A percentile compares a stretch with the other conserved stretches of the same genome.
Evolutionary conservation across 2,888 invertebrate species (phyloP).

Genomic region (Stenurella melanura): DNA sequence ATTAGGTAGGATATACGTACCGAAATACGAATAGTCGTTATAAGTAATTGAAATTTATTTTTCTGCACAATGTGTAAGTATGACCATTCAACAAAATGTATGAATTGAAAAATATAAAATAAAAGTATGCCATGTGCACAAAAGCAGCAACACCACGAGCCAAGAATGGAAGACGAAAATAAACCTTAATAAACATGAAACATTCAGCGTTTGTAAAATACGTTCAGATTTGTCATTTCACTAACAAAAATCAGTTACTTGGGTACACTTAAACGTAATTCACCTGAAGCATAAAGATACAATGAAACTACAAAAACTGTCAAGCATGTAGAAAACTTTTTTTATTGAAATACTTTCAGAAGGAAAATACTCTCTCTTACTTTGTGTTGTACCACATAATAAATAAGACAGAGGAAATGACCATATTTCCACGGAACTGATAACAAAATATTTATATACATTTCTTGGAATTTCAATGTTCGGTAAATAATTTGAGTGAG

Average conservation of each 20-base stretch:
- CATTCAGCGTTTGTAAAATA: background rate
- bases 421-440: background rate
- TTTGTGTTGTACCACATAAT: background rate
- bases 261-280: background rate
- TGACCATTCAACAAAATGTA: background rate
- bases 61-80: no score
- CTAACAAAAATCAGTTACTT: background rate
- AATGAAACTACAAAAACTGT: background rate
- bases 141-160: constrained; percentile 13
- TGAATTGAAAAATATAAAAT: background rate
- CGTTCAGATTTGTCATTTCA: no score
- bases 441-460: background rate
- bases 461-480: background rate
- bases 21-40: no score
- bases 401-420: background rate
- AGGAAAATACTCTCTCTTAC: background rate
- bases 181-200: background rate
- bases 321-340: background rate
- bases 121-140: constrained; percentile 12
- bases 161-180: constrained; percentile 22
- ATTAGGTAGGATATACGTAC: no score
- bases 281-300: background rate
- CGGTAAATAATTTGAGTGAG: background rate
- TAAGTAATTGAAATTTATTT: no score
- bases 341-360: background rate